Percentiles rank a stretch among this genome's conserved stretches.
Evolutionary conservation across 2,797 vertebrate genomes (phyloP).

Genomic region (Nannoperca obscura): DNA sequence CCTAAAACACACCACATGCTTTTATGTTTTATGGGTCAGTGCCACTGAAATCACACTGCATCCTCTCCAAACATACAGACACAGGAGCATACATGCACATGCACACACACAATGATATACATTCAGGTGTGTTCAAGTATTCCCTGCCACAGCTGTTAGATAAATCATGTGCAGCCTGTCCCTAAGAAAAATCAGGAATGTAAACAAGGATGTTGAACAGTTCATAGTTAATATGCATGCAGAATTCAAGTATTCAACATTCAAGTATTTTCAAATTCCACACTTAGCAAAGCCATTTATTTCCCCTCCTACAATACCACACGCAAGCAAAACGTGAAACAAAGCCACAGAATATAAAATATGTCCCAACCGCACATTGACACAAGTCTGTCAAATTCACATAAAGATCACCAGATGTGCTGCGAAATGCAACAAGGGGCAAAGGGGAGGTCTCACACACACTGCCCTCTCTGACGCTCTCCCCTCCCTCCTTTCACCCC

Average conservation of each 20-base stretch:
- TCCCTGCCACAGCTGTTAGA: not conserved
- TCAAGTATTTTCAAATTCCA: conserved; percentile 17
- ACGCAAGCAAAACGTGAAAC: conserved; percentile 30
- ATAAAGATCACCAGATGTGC: conserved; percentile 74
- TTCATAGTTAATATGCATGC: conserved; percentile 24
- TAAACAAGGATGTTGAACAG: conserved; percentile 19
- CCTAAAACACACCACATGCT: conserved; percentile 70
- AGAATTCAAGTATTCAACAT: conserved; percentile 18
- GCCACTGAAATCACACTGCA: conserved; percentile 52
- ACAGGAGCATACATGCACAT: not conserved
- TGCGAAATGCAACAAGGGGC: conserved; percentile 51
- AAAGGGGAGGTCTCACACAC: conserved; percentile 70
- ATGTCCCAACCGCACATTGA: conserved; percentile 19
- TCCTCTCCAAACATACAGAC: conserved; percentile 51
- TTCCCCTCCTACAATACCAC: conserved; percentile 17
- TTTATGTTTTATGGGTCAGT: conserved; percentile 70
- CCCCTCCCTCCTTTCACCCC: conserved; percentile 48
- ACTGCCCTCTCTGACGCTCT: conserved; percentile 55
- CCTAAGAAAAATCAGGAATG: conserved; percentile 33
- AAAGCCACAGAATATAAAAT: conserved; percentile 19
- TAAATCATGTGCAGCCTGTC: conserved; percentile 16
- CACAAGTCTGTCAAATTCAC: conserved; percentile 55
- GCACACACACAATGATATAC: conserved; percentile 16
- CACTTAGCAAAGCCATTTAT: conserved; percentile 43
- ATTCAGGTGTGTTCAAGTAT: conserved; percentile 19